phyloP scores from a whole-genome alignment of 2,888 invertebrate genomes.

The Melipona bicolor region DNA sequence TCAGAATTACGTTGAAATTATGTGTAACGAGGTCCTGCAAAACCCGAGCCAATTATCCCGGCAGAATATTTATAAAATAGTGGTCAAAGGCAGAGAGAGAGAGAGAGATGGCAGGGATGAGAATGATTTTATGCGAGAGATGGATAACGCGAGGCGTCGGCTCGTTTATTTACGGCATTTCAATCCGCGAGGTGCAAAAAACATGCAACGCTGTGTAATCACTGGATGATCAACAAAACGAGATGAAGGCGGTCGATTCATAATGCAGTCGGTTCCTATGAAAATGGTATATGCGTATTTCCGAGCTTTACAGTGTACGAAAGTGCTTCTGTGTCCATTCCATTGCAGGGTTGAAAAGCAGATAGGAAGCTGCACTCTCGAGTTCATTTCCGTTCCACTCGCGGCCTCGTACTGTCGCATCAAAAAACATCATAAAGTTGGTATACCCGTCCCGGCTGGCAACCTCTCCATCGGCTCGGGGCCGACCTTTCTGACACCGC shows the following conservation, averaged over 20 bases:
- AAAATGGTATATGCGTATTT: constrained; percentile 66
- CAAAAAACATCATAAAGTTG: constrained; percentile 78
- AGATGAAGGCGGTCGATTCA: constrained; percentile 67
- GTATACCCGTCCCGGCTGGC: constrained; percentile 46
- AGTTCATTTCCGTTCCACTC: constrained; percentile 78
- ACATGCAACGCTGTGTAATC: constrained; percentile 41
- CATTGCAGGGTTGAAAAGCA: constrained; percentile 72
- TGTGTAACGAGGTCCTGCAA: not conserved
- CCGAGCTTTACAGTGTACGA: constrained; percentile 65
- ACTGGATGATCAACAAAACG: constrained; percentile 61
- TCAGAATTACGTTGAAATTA: not conserved
- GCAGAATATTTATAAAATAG: constrained; percentile 11
- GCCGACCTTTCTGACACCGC: constrained; percentile 46
- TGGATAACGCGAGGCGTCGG: not conserved
- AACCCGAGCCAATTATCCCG: not conserved
- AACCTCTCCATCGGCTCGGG: constrained; percentile 32
- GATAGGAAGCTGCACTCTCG: constrained; percentile 76
- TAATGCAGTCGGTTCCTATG: constrained; percentile 58
- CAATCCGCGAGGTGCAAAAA: constrained; percentile 43
- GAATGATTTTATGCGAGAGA: not conserved
- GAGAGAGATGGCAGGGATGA: not conserved
- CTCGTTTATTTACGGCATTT: constrained; percentile 50
- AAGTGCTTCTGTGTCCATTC: constrained; percentile 75
- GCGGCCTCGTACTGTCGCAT: constrained; percentile 70
- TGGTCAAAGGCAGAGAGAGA: not conserved